These are phyloP conservation scores for Nebria brevicollis DNA, from an alignment of 2,888 invertebrate species.

Conservation along the genomic window DNA sequence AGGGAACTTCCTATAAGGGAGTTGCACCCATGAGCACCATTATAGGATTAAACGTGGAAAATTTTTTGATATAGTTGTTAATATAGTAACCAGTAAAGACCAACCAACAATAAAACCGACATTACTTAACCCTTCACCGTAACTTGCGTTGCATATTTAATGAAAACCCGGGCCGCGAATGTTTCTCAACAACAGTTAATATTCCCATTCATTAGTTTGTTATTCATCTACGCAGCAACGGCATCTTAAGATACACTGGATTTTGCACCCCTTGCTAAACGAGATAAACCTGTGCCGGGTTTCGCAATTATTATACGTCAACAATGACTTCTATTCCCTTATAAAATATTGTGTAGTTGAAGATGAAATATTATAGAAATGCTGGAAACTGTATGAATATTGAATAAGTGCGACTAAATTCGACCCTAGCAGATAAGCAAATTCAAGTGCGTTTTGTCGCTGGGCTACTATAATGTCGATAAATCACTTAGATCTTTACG, in stretches of 20 bases:
- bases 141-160: conserved; percentile 1
- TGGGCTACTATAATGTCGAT: conserved; percentile 25
- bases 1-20: not conserved
- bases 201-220: not conserved
- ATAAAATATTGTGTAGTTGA: too few species aligned
- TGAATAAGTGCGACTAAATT: not conserved
- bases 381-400: not conserved
- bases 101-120: not conserved
- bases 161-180: not conserved
- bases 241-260: not conserved
- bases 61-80: not conserved
- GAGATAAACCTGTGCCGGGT: too few species aligned
- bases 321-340: too few species aligned
- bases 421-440: not conserved
- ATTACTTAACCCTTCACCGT: not conserved
- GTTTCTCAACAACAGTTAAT: not conserved
- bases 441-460: conserved; percentile 16
- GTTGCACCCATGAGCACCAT: not conserved
- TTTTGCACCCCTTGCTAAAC: too few species aligned
- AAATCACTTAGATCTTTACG: conserved; percentile 39
- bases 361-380: too few species aligned
- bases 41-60: not conserved
- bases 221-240: not conserved
- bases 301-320: too few species aligned
- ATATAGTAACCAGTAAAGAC: not conserved